A percentile compares a stretch with the other conserved stretches of the same genome.
Conservation (phyloP, 2,797 vertebrate species). For the Prunella strophiata region DNA sequence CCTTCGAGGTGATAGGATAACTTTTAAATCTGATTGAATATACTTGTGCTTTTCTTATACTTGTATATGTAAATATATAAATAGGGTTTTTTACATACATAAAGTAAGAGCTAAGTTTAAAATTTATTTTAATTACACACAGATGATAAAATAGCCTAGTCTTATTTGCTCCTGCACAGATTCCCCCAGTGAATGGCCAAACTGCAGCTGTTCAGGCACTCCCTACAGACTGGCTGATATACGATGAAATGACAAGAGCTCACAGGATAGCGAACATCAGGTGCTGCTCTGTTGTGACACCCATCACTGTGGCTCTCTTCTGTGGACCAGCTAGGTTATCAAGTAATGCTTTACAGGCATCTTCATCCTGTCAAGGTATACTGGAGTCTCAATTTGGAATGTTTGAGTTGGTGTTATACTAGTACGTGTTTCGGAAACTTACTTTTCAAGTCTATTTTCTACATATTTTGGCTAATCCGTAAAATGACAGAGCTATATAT, state of each 20-base stretch:
- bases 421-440: neutral
- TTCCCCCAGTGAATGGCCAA: conserved; percentile 81
- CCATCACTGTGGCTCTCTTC: conserved; percentile 87
- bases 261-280: conserved; percentile 88
- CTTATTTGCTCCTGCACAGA: conserved; percentile 74
- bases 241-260: conserved; percentile 92
- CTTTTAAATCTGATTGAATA: neutral
- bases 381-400: neutral
- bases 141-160: neutral
- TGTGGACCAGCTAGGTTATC: conserved; percentile 86
- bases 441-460: neutral
- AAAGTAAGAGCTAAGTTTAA: neutral
- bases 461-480: neutral
- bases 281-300: conserved; percentile 89
- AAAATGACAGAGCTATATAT: neutral
- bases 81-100: neutral
- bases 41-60: neutral
- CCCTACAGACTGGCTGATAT: conserved; percentile 94
- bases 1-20: neutral
- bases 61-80: neutral
- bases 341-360: conserved; percentile 80
- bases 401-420: neutral
- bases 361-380: conserved; percentile 73
- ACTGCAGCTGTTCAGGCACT: conserved; percentile 78
- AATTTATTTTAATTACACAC: neutral